phyloP scores from a whole-genome alignment of 2,797 vertebrate species.

The Acridotheres tristis region DNA sequence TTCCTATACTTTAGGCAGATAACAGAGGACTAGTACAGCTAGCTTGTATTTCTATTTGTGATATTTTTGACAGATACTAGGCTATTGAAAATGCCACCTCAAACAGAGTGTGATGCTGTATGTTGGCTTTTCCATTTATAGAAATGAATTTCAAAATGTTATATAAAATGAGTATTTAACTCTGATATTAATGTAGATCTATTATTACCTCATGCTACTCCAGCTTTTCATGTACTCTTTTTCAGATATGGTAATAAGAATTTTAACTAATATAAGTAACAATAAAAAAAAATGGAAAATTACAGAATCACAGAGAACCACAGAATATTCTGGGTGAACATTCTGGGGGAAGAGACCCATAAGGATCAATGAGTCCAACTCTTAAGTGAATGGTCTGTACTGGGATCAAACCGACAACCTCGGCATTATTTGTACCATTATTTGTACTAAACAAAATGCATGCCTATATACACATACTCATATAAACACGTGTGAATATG shows the following conservation, averaged over 20 bases:
- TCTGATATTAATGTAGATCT: neutral
- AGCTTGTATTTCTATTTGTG: neutral
- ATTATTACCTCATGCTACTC: neutral
- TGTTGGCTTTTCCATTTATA: neutral
- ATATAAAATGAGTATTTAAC: neutral
- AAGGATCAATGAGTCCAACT: accelerated
- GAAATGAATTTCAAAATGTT: neutral
- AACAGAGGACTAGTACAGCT: neutral
- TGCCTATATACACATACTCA: neutral
- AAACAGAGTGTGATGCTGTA: neutral
- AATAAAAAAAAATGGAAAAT: neutral
- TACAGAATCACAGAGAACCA: neutral
- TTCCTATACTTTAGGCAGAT: neutral
- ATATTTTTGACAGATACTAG: neutral
- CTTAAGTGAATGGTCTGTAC: neutral
- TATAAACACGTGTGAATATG: neutral
- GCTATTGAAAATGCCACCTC: neutral
- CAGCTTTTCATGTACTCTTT: neutral
- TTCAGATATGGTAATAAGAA: neutral
- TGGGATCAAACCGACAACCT: neutral
- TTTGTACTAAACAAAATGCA: neutral
- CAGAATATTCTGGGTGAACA: neutral
- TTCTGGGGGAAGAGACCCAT: neutral
- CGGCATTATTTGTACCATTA: neutral
- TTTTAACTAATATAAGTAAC: neutral